Base-by-base conservation (phyloP, 2,113 vertebrate species). In the Ctenomys sociabilis region DNA sequence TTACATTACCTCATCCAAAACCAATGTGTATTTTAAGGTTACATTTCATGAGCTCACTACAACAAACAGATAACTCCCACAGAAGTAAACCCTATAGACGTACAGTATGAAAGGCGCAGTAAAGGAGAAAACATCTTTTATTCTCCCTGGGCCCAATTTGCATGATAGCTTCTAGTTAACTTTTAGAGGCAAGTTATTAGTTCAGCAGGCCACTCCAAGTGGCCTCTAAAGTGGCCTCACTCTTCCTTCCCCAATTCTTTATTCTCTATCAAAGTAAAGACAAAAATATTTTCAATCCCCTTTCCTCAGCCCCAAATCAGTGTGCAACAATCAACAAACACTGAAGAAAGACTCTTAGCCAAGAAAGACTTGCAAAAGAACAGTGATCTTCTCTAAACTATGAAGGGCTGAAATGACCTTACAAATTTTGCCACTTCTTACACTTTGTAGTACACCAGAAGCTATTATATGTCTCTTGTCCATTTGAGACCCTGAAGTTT, bases 91-190 rank as follows among this genome's bases (percentile, higher is more conserved):
- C 24, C 63, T 64, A 57, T 17, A 75, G 37, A 96, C 57, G 24
- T 91, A 37, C 21, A 52, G 78, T 66, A 61, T 16, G 40, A 90
- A 54, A 84, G 49, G 22, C 35, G 26, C 72, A 75, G 40, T 78
- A 63, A 7, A 80, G 52, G 37, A 96, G 63, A 75, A 95, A 93
- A 49, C 35, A 91, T n/a, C 21, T 95, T 93, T 86, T 80, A 95
- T 86, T 85, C 59, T 52, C 86, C 84, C 78, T 88, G 86, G 91
- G 57, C 14, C 52, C 72, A 92, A 72, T 28, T 43, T 93, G 68
- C 87, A 90, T 90, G 57, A 93, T 3, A 80, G 13, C 26, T 88
- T 43, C 45, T 54, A 21, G 52, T 70, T 61, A 85, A 59, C 32
- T 77, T 93, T 92, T 83, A 88, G 28, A 72, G 32, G 43, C 28